Evolutionary conservation across 2,888 invertebrate species (phyloP).

Genomic region (Melanophora roralis): DNA sequence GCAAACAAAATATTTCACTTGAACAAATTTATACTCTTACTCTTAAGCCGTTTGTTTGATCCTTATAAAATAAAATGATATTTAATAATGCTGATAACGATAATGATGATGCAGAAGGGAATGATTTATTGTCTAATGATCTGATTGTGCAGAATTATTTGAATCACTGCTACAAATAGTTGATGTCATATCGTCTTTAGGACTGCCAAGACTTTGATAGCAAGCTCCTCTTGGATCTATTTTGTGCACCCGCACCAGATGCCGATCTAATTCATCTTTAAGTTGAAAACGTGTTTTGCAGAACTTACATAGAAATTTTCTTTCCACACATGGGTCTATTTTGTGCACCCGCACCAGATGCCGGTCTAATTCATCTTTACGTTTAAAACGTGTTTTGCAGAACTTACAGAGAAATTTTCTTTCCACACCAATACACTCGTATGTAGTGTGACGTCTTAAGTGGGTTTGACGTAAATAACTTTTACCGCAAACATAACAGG

Average conservation of each 20-base stretch:
- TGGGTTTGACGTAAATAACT: slow-evolving; percentile 71
- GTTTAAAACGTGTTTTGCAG: slow-evolving; percentile 68
- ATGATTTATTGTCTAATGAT: neutral
- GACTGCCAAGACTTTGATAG: neutral
- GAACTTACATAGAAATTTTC: too few relatives aligned
- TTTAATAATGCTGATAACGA: neutral
- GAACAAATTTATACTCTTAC: too few relatives aligned
- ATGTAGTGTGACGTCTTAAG: slow-evolving; percentile 68
- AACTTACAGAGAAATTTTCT: slow-evolving; percentile 67
- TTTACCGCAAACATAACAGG: slow-evolving; percentile 69
- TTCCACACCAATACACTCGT: slow-evolving; percentile 69
- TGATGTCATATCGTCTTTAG: slow-evolving; percentile 8
- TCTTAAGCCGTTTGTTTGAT: too few relatives aligned
- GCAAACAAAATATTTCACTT: too few relatives aligned
- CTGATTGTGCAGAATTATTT: neutral
- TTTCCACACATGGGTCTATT: too few relatives aligned
- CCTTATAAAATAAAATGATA: too few relatives aligned
- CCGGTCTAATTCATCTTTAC: slow-evolving; percentile 69
- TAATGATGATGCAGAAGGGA: neutral
- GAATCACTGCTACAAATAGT: neutral
- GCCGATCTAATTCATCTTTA: too few relatives aligned
- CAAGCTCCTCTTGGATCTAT: too few relatives aligned
- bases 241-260: too few relatives aligned
- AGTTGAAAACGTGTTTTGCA: neutral
- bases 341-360: slow-evolving; percentile 60